Percentiles rank a stretch among this genome's conserved stretches.
Evolutionary conservation across 2,888 invertebrate species (phyloP).

Genomic region (Troglohyphantes excavatus): DNA sequence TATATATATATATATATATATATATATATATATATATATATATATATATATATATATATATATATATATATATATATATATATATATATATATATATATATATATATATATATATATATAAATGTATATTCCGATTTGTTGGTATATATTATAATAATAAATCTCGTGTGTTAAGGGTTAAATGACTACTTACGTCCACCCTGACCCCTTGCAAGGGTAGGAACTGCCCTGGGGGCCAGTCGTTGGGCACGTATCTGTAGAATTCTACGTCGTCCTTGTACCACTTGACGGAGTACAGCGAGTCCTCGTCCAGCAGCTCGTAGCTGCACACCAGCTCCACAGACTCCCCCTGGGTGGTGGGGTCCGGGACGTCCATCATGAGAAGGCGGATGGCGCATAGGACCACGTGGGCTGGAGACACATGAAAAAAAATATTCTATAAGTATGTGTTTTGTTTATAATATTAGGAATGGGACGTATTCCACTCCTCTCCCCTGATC

Average conservation of each 20-base stretch:
- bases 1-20: too few species aligned
- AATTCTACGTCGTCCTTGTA: constrained; percentile 95
- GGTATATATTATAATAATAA: too few species aligned
- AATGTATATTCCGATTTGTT: too few species aligned
- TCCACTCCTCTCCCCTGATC: too few species aligned
- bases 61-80: too few species aligned
- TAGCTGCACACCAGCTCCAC: constrained; percentile 91
- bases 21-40: too few species aligned
- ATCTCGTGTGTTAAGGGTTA: too few species aligned
- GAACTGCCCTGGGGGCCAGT: constrained; percentile 90
- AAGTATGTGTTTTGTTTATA: too few species aligned
- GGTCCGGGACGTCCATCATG: constrained; percentile 91
- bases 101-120: too few species aligned
- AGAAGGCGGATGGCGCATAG: constrained; percentile 86
- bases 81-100: too few species aligned
- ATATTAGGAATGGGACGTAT: too few species aligned
- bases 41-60: too few species aligned
- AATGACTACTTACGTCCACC: constrained; percentile 89
- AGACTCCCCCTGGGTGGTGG: constrained; percentile 90
- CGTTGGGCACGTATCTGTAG: constrained; percentile 92
- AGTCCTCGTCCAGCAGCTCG: constrained; percentile 90
- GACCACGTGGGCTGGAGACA: constrained; percentile 55
- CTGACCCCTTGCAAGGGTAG: constrained; percentile 91
- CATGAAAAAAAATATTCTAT: neutral
- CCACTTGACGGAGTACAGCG: constrained; percentile 94